Evolutionary conservation across 2,888 invertebrate genomes (phyloP), one percentile per base, ranked within the genome.

Genomic region (Mesoligia furuncula): DNA sequence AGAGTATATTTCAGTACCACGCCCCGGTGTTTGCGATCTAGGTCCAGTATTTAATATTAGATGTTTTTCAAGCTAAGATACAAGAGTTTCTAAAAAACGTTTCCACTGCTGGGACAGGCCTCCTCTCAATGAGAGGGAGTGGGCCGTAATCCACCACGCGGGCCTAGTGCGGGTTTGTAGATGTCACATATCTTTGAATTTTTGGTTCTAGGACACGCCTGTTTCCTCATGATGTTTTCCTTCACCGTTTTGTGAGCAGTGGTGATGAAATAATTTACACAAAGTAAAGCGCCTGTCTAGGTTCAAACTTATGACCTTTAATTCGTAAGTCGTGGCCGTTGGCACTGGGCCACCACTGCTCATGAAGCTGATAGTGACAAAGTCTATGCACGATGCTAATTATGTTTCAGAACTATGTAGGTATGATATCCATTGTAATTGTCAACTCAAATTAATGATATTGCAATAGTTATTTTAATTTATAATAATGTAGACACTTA

Each of bases 361-460:
- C 51, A 20, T 51, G 8, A 8, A 51, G 17, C 1, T 17, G 48
- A 48, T 48, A 8, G 7, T 51, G 51, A 51, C 8, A 13, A 36
- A 61, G 39, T 24, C 7, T 64, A 31, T 9, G 1, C 27, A 36
- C 11, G 20, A 24, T 57, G 24, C 17, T 39, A n/a, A 51, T 24
- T 9, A 57, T 15, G n/a, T 54, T 54, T 27, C 17, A 17, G 27
- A 59, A 11, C 7, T 36, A 17, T 17, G 5, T 64, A 1, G 7
- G 13, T 27, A 27, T 3, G 27, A 59, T 48, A 31, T 9, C 1
- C n/a, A 62, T 54, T 64, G 27, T 70, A 36, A 71, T 57, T 48
- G 48, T 65, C 39, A 48, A 11, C 39, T 48, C 11, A 57, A 78
- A 79, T 79, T 31, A 59, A 72, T 57, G 39, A 71, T 17, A 79